These are phyloP conservation scores for Crotalus tigris DNA, from an alignment of 2,113 vertebrate genomes.

Conservation along the genomic window DNA sequence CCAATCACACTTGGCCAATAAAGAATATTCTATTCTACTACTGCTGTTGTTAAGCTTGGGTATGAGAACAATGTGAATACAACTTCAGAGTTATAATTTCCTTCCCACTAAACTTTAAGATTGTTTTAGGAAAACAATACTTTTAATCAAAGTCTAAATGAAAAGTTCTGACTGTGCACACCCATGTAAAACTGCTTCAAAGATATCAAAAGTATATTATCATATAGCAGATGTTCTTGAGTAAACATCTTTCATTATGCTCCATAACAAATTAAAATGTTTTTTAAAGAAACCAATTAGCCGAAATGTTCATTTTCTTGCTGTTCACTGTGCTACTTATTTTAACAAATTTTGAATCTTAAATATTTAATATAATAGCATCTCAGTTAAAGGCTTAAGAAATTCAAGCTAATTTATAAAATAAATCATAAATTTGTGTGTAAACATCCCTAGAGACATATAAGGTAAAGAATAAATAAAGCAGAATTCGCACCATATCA, in stretches of 20 bases:
- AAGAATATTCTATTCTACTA: background rate
- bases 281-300: conserved; percentile 36
- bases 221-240: conserved; percentile 24
- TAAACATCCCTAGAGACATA: background rate
- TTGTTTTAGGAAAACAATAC: background rate
- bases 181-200: conserved; percentile 16
- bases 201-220: conserved; percentile 20
- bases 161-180: background rate
- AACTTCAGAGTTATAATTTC: conserved; percentile 19
- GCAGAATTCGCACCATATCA: background rate
- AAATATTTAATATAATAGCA: background rate
- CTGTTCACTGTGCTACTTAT: conserved; percentile 17
- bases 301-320: background rate
- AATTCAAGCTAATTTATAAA: background rate
- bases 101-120: conserved; percentile 12
- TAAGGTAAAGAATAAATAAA: background rate
- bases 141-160: conserved; percentile 33
- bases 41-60: background rate
- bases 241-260: conserved; percentile 41
- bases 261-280: conserved; percentile 1
- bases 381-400: background rate
- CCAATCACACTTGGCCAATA: background rate
- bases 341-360: conserved; percentile 35
- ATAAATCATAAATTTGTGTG: background rate
- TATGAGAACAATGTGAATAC: background rate